phyloP scores from a whole-genome alignment of 2,797 vertebrate species.

The Pteropus rufus region DNA sequence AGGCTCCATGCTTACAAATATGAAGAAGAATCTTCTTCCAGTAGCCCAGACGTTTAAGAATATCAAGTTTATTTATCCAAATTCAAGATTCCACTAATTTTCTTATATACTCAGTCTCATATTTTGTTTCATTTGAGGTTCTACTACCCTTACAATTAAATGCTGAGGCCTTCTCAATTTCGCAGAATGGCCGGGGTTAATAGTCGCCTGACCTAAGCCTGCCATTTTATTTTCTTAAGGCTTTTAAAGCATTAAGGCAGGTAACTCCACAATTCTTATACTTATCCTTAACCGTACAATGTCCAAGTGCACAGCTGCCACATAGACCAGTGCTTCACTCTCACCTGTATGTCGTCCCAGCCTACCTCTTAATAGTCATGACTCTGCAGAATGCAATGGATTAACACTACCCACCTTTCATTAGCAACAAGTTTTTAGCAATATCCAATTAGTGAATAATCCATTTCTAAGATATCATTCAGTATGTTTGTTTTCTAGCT shows the following conservation, averaged over 20 bases:
- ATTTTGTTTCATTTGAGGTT: background rate
- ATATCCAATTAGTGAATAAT: background rate
- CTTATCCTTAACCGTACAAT: background rate
- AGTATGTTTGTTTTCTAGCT: background rate
- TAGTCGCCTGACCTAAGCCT: background rate
- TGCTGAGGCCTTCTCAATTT: background rate
- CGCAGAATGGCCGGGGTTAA: background rate
- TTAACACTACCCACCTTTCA: accelerated
- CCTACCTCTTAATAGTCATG: background rate
- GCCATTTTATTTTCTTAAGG: background rate
- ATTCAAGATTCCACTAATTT: background rate
- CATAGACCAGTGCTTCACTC: accelerated
- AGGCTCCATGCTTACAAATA: background rate
- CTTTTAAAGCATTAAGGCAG: background rate
- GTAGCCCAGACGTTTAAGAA: background rate
- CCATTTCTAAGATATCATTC: background rate
- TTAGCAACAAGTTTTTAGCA: background rate
- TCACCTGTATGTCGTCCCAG: accelerated
- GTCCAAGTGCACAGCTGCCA: background rate
- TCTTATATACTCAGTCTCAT: background rate
- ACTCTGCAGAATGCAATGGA: background rate
- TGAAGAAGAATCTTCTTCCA: background rate
- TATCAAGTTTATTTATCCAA: background rate
- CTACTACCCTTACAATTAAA: background rate
- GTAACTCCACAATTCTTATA: background rate